Evolutionary conservation across 2,888 invertebrate genomes (phyloP), one percentile per base, ranked within the genome.

Genomic region (Volucella inflata): DNA sequence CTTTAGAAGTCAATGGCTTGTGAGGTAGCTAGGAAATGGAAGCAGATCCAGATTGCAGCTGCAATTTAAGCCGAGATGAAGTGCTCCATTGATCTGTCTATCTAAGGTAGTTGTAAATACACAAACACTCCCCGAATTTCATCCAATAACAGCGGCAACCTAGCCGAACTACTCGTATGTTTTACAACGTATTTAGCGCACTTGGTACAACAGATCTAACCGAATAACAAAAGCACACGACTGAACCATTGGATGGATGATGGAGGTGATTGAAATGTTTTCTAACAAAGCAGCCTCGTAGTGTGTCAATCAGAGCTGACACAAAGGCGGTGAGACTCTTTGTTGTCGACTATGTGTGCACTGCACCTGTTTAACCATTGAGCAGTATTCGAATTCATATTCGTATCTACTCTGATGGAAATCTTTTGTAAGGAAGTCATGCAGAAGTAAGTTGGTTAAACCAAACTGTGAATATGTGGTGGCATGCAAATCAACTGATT

Each of bases 251-350:
- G 30, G 30, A 30, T 6, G 30, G 30, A 30, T 77, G 82, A 72
- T 77, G 71, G 46, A 83, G 83, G 78, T 83, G 83, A 79, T 70
- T 74, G 74, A 79, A 84, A 70, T 74, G 64, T 79, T 84, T 84
- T 68, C 83, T 75, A 84, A 84, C 64, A 79, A 64, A 51, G 57
- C 40, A 65, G 74, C 72, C 16, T 6, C 30, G 71, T 51, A 78
- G 77, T 82, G 83, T 79, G 79, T 79, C 83, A 70, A 79, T 84
- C 82, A 82, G 50, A 36, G 60, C 2, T 55, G 65, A 60, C 82
- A 72, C 67, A 72, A 60, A 72, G 78, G 78, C 74, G 79, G 79
- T 46, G 30, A 64, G 30, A 40, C 57, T 64, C 81, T 71, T 81
- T 76, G 81, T 76, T 70, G 70, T 70, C 44, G 40, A 38, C 53